phyloP scores from a whole-genome alignment of 2,888 invertebrate species.

The Coleophora flavipennella region DNA sequence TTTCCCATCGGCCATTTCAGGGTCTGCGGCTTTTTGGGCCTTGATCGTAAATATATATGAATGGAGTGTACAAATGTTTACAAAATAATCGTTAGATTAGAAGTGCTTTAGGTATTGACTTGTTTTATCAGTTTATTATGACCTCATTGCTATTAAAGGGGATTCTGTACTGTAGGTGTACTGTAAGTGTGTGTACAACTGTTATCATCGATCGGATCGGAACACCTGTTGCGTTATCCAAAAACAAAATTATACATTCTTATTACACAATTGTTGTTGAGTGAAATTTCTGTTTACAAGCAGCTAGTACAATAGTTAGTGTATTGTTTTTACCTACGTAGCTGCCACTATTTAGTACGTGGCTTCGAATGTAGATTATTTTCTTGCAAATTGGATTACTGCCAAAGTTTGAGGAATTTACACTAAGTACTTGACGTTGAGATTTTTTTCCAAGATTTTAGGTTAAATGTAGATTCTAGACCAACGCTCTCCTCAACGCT shows the following conservation, averaged over 20 bases:
- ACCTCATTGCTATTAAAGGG: too few relatives aligned
- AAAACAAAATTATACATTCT: neutral
- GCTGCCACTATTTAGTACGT: too few relatives aligned
- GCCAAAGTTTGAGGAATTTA: constrained; percentile 33
- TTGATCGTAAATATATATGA: too few relatives aligned
- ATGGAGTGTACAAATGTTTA: too few relatives aligned
- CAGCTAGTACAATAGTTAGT: constrained; percentile 6
- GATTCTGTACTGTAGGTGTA: neutral
- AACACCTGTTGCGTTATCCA: constrained; percentile 4
- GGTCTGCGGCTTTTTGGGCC: too few relatives aligned
- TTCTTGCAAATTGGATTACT: constrained; percentile 27
- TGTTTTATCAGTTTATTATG: too few relatives aligned
- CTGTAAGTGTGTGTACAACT: neutral
- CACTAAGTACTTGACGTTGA: constrained; percentile 28
- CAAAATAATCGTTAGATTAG: too few relatives aligned
- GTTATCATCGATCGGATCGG: constrained; percentile 6
- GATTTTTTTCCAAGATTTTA: constrained; percentile 2
- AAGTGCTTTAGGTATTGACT: too few relatives aligned
- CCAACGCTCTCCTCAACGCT: too few relatives aligned
- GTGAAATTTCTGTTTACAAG: constrained; percentile 1
- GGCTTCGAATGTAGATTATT: constrained; percentile 11
- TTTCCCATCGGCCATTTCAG: too few relatives aligned
- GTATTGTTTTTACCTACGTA: neutral
- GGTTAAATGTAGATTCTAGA: too few relatives aligned
- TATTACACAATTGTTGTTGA: constrained; percentile 2